A percentile compares a stretch with the other conserved stretches of the same genome.
These are phyloP conservation scores for Platerodrilus igneus DNA, from an alignment of 2,888 invertebrate species.

Conservation along the genomic window DNA sequence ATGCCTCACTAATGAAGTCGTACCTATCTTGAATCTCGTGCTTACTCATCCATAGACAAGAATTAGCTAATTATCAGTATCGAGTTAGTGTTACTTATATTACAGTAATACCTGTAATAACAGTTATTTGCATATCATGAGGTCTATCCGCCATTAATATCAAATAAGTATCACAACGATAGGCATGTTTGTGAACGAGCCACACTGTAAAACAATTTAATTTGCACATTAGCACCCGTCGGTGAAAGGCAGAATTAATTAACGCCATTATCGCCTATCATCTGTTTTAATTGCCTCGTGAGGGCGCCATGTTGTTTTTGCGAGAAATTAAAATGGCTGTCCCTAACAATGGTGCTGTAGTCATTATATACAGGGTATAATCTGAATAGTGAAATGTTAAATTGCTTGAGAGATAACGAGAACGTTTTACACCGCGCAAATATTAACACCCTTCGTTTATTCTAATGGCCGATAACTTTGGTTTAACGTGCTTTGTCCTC, in stretches of 20 bases:
- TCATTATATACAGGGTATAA: conserved; percentile 48
- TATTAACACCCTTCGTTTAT: conserved; percentile 40
- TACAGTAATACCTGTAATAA: too few relatives aligned
- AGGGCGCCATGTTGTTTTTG: conserved; percentile 51
- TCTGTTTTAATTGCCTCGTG: conserved; percentile 51
- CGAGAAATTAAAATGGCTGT: conserved; percentile 51
- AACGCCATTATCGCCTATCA: conserved; percentile 52
- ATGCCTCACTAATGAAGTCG: too few relatives aligned
- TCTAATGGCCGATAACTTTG: conserved; percentile 54
- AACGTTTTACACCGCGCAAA: conserved; percentile 38
- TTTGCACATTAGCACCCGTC: conserved; percentile 51
- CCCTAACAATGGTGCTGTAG: conserved; percentile 46
- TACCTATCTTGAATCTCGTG: too few relatives aligned
- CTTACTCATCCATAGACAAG: too few relatives aligned
- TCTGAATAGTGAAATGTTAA: conserved; percentile 50
- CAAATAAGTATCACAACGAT: conserved; percentile 8
- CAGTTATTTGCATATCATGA: too few relatives aligned
- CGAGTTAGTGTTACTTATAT: too few relatives aligned
- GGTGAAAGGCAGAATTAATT: conserved; percentile 52
- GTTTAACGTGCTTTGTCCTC: background rate
- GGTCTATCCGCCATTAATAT: too few relatives aligned
- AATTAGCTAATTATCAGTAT: too few relatives aligned
- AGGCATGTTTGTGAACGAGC: conserved; percentile 39
- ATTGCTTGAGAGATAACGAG: conserved; percentile 48
- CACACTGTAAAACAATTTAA: conserved; percentile 50